Percentiles rank a stretch among this genome's conserved stretches.
Evolutionary conservation across 2,113 vertebrate genomes (phyloP).

Genomic region (Empidonax traillii): DNA sequence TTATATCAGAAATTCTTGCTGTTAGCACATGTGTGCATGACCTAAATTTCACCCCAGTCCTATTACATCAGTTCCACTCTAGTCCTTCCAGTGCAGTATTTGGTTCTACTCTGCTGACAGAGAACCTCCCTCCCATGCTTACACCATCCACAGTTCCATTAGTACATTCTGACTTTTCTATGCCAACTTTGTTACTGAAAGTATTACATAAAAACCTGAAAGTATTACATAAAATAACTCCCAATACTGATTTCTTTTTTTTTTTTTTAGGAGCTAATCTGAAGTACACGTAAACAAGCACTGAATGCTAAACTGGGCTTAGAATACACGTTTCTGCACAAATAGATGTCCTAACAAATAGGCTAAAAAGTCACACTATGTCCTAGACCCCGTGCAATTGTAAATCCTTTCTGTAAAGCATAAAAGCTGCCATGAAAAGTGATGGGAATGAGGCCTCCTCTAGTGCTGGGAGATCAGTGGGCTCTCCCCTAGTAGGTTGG

Average conservation of each 20-base stretch:
- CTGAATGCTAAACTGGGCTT: neutral
- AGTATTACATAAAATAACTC: neutral
- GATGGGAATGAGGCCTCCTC: neutral
- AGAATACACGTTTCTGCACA: neutral
- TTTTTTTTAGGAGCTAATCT: neutral
- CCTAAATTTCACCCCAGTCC: constrained; percentile 11
- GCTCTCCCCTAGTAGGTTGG: neutral
- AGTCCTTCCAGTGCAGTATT: neutral
- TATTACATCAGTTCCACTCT: constrained; percentile 9
- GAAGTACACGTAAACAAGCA: neutral
- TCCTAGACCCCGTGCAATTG: neutral
- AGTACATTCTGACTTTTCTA: neutral
- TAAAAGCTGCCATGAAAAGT: neutral
- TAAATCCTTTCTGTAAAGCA: neutral
- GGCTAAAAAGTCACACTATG: neutral
- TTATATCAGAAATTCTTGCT: constrained; percentile 12
- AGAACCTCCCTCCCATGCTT: neutral
- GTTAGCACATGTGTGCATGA: neutral
- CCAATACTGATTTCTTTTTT: neutral
- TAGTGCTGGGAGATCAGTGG: neutral
- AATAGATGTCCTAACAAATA: neutral
- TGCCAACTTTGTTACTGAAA: constrained; percentile 28
- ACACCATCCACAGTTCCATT: neutral
- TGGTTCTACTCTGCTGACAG: neutral
- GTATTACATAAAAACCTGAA: neutral